These are phyloP conservation scores for Sparus aurata DNA, from an alignment of 2,797 vertebrate genomes.

Conservation along the genomic window DNA sequence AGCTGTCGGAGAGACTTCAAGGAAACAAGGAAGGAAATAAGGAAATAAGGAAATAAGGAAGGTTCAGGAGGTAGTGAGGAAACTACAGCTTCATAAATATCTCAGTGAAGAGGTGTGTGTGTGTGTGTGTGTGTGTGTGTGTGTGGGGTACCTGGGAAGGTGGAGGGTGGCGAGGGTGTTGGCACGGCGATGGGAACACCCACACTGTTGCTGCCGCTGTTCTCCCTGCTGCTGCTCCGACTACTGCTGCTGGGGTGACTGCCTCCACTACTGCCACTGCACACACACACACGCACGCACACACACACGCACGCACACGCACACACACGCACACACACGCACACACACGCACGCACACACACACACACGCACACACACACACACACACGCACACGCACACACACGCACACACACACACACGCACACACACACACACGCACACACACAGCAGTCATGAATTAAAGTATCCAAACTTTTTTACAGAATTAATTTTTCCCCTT, in stretches of 20 bases:
- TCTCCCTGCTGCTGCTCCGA: conserved; percentile 95
- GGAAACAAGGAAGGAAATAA: conserved; percentile 5
- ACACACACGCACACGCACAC: conserved; percentile 39
- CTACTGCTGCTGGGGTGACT: conserved; percentile 95
- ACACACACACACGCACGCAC: conserved; percentile 37
- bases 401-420: conserved; percentile 23
- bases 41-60: conserved; percentile 6
- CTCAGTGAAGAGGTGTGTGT: no score
- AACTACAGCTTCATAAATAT: not conserved
- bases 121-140: not conserved
- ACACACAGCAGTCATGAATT: not conserved
- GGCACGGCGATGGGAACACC: conserved; percentile 97
- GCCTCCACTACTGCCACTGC: conserved; percentile 94
- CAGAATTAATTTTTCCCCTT: no score
- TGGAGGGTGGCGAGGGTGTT: conserved; percentile 94
- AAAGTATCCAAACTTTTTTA: no score
- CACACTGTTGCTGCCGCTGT: conserved; percentile 93
- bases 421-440: not conserved
- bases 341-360: conserved; percentile 45
- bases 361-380: not conserved
- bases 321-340: not conserved
- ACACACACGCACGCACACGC: not conserved
- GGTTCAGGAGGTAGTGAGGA: not conserved
- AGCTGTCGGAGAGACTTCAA: conserved; percentile 70
- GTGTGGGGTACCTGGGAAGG: conserved; percentile 90